Conservation (phyloP, 2,113 vertebrate genomes). For the Melanostigma gelatinosum region DNA sequence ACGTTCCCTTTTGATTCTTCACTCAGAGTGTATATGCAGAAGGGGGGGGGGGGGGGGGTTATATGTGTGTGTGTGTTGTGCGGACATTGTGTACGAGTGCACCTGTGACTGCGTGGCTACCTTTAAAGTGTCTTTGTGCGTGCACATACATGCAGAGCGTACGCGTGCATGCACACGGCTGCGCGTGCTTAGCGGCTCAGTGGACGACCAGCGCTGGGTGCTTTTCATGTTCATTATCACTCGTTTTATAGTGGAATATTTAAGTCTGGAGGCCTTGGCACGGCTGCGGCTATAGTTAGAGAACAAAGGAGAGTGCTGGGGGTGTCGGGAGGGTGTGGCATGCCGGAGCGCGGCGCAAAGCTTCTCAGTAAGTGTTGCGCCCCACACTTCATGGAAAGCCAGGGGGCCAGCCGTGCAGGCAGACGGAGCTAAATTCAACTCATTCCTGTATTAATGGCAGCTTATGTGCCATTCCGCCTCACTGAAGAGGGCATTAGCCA, state of each 20-base stretch:
- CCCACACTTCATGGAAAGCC: conserved; percentile 83
- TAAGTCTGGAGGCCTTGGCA: conserved; percentile 80
- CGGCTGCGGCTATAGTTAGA: conserved; percentile 84
- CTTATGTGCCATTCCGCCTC: conserved; percentile 82
- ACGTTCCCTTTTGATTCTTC: conserved; percentile 70
- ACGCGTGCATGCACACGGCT: conserved; percentile 39
- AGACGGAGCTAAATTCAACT: conserved; percentile 87
- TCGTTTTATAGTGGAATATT: conserved; percentile 86
- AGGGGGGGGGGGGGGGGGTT: not conserved
- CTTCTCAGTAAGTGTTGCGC: conserved; percentile 82
- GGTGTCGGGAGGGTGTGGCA: conserved; percentile 76
- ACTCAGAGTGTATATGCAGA: conserved; percentile 49
- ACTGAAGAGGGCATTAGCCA: conserved; percentile 79
- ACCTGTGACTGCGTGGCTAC: conserved; percentile 42
- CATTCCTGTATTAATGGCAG: conserved; percentile 88
- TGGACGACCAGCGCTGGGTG: conserved; percentile 67
- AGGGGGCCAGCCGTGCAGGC: conserved; percentile 69
- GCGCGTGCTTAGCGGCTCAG: conserved; percentile 68
- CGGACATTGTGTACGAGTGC: conserved; percentile 25
- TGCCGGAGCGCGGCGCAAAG: conserved; percentile 74
- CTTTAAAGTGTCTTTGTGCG: conserved; percentile 47
- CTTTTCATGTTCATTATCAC: conserved; percentile 82
- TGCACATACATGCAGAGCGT: conserved; percentile 53
- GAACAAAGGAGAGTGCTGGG: conserved; percentile 79
- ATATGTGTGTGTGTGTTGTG: conserved; percentile 21